Evolutionary conservation across 92 coral and sea anemone genomes (phyloP).

Genomic region (Epizoanthus ramosus): DNA sequence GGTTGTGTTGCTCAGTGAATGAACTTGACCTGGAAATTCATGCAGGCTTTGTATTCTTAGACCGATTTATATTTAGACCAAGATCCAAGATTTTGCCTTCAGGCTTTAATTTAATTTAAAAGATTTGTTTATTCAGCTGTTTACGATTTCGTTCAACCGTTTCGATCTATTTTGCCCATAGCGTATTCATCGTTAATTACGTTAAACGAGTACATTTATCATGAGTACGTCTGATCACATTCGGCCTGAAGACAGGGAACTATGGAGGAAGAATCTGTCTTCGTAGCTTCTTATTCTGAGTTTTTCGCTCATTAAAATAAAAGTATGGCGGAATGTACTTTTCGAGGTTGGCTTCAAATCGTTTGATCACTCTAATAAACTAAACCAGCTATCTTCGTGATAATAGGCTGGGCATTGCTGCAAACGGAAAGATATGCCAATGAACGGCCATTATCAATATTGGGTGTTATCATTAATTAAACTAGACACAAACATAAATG

Average conservation of each 20-base stretch:
- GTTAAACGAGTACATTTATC: no score
- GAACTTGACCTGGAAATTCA: not conserved
- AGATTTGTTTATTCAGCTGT: not conserved
- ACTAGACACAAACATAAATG: constrained; percentile 8
- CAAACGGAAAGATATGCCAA: not conserved
- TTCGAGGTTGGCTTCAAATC: not conserved
- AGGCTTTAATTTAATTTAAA: not conserved
- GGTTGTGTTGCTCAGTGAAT: not conserved
- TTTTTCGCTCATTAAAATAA: no score
- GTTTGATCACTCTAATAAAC: no score
- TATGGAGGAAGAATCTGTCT: not conserved
- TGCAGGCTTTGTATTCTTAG: not conserved
- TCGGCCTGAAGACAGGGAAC: not conserved
- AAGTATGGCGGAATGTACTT: not conserved
- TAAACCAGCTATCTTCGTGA: not conserved
- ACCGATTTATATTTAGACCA: not conserved
- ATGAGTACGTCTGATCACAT: no score
- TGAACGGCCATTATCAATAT: constrained; percentile 16
- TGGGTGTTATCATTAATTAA: not conserved
- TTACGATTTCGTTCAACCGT: not conserved
- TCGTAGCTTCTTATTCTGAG: not conserved
- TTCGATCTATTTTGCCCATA: not conserved
- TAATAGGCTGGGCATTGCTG: not conserved
- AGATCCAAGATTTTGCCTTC: not conserved
- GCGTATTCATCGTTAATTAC: not conserved